Evolutionary conservation across 2,113 vertebrate genomes (phyloP).

Genomic region (Oceanites oceanicus): DNA sequence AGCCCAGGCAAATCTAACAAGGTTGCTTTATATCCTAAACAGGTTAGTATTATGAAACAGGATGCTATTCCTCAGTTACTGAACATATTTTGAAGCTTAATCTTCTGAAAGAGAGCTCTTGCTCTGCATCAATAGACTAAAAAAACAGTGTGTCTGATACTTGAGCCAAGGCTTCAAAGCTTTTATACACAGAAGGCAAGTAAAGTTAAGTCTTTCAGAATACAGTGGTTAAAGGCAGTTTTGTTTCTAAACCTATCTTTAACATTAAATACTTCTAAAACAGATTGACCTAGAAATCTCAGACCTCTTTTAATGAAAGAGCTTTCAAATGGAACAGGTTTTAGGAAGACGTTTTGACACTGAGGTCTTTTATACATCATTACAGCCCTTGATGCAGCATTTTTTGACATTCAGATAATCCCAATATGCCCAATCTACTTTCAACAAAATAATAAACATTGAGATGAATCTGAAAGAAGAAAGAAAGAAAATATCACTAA

Average conservation of each 20-base stretch:
- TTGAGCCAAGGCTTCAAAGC: background rate
- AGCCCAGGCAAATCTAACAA: background rate
- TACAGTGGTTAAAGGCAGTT: background rate
- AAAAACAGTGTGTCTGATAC: background rate
- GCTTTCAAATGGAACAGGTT: background rate
- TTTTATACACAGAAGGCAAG: background rate
- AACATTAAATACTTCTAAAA: background rate
- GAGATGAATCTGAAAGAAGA: background rate
- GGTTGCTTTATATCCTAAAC: background rate
- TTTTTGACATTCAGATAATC: background rate
- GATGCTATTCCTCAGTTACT: background rate
- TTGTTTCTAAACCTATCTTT: background rate
- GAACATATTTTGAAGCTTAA: background rate
- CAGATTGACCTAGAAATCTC: background rate
- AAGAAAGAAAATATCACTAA: background rate
- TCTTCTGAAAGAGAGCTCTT: background rate
- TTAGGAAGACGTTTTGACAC: background rate
- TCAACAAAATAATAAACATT: background rate
- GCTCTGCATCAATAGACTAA: background rate
- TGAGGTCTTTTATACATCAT: background rate
- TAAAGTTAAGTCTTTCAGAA: background rate
- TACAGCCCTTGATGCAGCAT: background rate
- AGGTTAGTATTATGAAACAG: background rate
- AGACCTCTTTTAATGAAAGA: background rate
- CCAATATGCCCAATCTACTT: background rate